Base-by-base conservation (phyloP, 2,888 invertebrate species). In the Podotricha telesiphe region DNA sequence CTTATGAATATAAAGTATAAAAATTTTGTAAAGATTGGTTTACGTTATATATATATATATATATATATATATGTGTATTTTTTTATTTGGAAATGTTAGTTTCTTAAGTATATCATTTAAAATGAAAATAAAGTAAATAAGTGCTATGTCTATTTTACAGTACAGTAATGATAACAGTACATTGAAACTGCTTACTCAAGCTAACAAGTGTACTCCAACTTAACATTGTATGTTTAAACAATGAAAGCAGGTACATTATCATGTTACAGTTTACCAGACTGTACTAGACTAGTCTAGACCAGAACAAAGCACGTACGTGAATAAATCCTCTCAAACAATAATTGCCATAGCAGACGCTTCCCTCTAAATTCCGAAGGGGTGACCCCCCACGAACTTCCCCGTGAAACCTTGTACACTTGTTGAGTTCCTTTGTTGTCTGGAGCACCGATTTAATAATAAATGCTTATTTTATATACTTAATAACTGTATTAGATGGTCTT, bases 401-500 rank as follows among this genome's bases (percentile, higher is more conserved):
- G 64, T 64, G 64, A 65, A 68, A 62, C 67, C 59, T 48, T 62
- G 48, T 61, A 68, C 73, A 77, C 79, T 79, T 78, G 79, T 78
- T 78, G 79, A 77, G 73, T 73, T 74, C 75, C 78, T 79, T 79
- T 78, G 79, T 79, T 79, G 79, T 79, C 79, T 79, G 70, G 66
- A 42, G 47, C 67, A 67, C 45, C 13, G 61, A 45, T 53, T 67
- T 42, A 11, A 45, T 34, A 61, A 59, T 67, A 62, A 50, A 47
- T 37, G 17, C 50, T 28, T 15, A 50, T 62, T 50, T 62, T 47
- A 55, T 55, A 15, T 34, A 20, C 34, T 8, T 20, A 7, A 50
- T 37, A n/a, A n/a, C n/a, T 62, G 11, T 34, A 7, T 62, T 37
- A 17, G 34, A 37, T 50, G 34, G 15, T 17, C 28, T 28, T 28